phyloP scores from a whole-genome alignment of 2,797 vertebrate genomes.

The Scyliorhinus canicula region DNA sequence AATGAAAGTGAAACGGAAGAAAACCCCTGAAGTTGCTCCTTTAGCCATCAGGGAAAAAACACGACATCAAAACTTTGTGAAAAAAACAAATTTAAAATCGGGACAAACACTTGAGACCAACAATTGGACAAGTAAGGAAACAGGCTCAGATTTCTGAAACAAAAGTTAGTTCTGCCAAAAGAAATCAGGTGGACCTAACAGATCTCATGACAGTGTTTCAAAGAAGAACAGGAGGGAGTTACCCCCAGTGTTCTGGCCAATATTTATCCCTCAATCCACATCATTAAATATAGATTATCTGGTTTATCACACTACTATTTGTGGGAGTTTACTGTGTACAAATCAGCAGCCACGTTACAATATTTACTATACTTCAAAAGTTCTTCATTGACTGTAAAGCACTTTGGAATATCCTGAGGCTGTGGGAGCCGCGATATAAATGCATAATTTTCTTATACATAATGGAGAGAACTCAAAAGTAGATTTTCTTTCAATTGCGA shows the following conservation, averaged over 20 bases:
- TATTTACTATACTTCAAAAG: neutral
- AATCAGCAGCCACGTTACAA: neutral
- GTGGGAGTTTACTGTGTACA: neutral
- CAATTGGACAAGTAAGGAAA: constrained; percentile 31
- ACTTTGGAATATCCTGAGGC: neutral
- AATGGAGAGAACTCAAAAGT: neutral
- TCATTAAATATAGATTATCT: neutral
- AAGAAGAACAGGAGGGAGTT: neutral
- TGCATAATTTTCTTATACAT: neutral
- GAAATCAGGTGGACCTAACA: neutral
- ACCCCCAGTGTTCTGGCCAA: neutral
- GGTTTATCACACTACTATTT: neutral
- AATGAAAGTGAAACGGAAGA: constrained; percentile 17
- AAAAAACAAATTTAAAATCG: neutral
- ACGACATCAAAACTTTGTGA: neutral
- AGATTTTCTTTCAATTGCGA: neutral
- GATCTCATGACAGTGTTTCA: neutral
- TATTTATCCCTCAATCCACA: neutral
- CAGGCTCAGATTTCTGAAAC: neutral
- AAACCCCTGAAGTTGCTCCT: neutral
- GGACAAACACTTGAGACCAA: neutral
- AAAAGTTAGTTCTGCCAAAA: neutral
- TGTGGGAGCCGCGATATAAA: neutral
- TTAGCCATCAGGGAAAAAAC: neutral
- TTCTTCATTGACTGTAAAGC: neutral